Evolutionary conservation across 2,113 vertebrate species (phyloP), one percentile per base, ranked within the genome.

Genomic region (Damaliscus lunatus): DNA sequence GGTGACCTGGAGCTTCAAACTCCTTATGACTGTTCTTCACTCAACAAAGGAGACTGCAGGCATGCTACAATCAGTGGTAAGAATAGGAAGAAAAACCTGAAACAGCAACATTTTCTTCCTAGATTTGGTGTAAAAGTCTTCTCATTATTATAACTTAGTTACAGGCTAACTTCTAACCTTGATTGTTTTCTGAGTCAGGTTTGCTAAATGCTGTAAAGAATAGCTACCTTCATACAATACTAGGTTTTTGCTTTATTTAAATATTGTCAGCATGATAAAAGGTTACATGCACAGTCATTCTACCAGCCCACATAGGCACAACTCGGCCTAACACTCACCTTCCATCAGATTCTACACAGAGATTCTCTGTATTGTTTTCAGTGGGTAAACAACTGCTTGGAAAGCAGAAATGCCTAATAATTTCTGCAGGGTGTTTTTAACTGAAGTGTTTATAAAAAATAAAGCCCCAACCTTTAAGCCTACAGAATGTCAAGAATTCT

Each of bases 401-500:
- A 97, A 96, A 98, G 98, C 96, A 97, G 98, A 96, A 95, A 77
- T 97, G 93, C 74, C 97, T 95, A 98, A 55, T 57, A 43, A 59
- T 83, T 92, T 96, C 94, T 52, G 91, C 90, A 94, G 29, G 86
- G 33, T 86, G 31, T 78, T 89, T 85, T 97, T 21, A 95, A 98
- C 84, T 93, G 91, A 96, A 95, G 88, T 43, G 95, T 77, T 94
- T 82, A 97, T 96, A 98, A 98, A 98, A 97, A 97, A 64, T 97
- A 98, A 89, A 90, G 83, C 91, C 86, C 96, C 83, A 83, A 90
- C 91, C 67, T 59, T 3, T 83, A 91, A 92, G 2, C 17, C 99
- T 99, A 99, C 97, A 99, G 99, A 97, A 99, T 98, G 98, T 99
- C 99, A 46, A 99, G 99, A 98, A 99, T 99, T 98, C 99, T 99